Base-by-base conservation (phyloP, 2,888 invertebrate genomes). In the Nemapogon koenigi region DNA sequence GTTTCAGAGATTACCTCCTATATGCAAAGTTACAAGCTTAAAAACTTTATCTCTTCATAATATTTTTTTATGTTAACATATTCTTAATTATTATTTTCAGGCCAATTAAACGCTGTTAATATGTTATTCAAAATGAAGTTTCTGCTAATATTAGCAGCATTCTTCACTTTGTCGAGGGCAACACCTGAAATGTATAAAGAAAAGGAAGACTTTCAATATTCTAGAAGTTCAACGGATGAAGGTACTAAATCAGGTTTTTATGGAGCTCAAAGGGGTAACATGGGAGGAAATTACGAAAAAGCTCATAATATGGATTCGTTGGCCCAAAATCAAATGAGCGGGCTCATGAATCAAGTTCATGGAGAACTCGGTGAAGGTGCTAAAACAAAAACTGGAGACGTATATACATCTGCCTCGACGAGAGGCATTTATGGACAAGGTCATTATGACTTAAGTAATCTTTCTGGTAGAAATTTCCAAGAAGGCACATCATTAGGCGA, bases 211-310 rank as follows among this genome's bases (percentile, higher is more conserved):
- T 81, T 80, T 44, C 61, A 80, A 51, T 80, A 55, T 50, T 66
- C 76, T 13, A 61, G 80, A 48, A 76, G 73, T 45, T 76, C 76
- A n/a, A 57, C 72, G 2, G 79, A 76, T 40, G 78, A 78, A 16
- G 80, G 78, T 10, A 48, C 48, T 8, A 78, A 76, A 49, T 53
- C 73, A 10, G 80, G 80, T 10, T 79, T 43, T 46, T 80, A 80
- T 42, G 76, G 67, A 11, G 70, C 80, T 7, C 79, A 79, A 43
- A 59, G 76, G 47, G 80, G 80, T n/a, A 80, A 80, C 43, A 69
- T 76, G 75, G 79, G 79, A 11, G 79, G 79, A 2, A 80, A 80
- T 47, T 80, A 61, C 46, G 80, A 80, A 55, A 59, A 57, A 18
- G 68, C 80, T 3, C 79, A 79, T 44, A 80, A 80, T 44, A 80